Conservation (phyloP, 2,888 invertebrate genomes). For the Caenorhabditis plicata region DNA sequence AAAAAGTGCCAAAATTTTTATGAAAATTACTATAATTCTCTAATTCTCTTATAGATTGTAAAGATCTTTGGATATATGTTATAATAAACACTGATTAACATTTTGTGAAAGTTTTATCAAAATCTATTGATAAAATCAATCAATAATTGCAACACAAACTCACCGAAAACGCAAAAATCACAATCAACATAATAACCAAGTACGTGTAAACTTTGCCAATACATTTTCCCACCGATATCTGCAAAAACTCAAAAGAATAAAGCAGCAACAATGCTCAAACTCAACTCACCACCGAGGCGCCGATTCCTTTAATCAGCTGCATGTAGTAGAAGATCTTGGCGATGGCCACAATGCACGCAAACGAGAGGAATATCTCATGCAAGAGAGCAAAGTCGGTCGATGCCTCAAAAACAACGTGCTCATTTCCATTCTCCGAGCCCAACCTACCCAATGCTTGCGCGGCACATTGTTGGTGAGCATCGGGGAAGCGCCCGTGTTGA, state of each 20-base stretch:
- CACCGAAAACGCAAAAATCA: constrained; percentile 59
- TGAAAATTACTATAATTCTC: too few relatives aligned
- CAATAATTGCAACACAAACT: neutral
- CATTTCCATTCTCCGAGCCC: too few relatives aligned
- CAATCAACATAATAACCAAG: constrained; percentile 55
- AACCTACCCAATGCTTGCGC: constrained; percentile 28
- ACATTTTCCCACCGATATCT: constrained; percentile 63
- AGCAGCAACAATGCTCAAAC: neutral
- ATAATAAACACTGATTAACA: too few relatives aligned
- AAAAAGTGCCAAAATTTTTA: too few relatives aligned
- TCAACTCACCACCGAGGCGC: constrained; percentile 48
- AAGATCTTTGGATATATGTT: too few relatives aligned
- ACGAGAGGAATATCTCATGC: constrained; percentile 55
- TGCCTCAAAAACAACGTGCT: constrained; percentile 19
- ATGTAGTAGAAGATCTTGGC: constrained; percentile 59
- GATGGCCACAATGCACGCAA: constrained; percentile 55
- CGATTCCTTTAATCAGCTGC: constrained; percentile 47
- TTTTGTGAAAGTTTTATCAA: too few relatives aligned
- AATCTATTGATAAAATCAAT: neutral
- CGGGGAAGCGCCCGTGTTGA: too few relatives aligned
- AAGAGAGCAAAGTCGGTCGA: constrained; percentile 22
- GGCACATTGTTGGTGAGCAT: too few relatives aligned
- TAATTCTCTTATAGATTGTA: too few relatives aligned
- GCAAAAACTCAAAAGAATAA: constrained; percentile 16
- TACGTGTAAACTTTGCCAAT: constrained; percentile 54